Conservation (phyloP, 1,140 invertebrate genomes). For the Drosophila fuyamai region DNA sequence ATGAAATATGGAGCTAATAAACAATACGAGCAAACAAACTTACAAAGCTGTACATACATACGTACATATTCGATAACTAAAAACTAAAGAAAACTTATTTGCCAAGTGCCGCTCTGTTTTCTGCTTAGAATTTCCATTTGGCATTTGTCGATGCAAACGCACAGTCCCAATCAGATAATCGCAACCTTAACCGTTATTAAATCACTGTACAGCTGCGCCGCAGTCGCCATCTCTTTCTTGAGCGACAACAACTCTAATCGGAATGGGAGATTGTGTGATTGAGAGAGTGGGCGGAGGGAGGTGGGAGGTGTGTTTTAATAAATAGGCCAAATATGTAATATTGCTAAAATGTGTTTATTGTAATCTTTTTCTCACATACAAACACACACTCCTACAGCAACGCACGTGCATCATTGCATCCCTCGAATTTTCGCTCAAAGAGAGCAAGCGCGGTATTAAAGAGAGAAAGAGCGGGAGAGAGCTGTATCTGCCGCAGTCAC, state of each 20-base stretch:
- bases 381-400: constrained; percentile 15
- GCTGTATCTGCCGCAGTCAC: background rate
- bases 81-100: background rate
- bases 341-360: constrained; percentile 83
- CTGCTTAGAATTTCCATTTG: constrained; percentile 16
- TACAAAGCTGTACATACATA: no score
- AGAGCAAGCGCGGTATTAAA: constrained; percentile 53
- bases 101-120: background rate
- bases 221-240: constrained; percentile 11
- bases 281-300: constrained; percentile 15
- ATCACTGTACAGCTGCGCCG: constrained; percentile 45
- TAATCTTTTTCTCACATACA: constrained; percentile 65
- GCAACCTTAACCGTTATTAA: constrained; percentile 50
- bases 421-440: constrained; percentile 43
- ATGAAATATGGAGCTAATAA: no score
- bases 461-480: constrained; percentile 25
- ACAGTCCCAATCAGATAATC: constrained; percentile 43
- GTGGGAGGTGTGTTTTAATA: constrained; percentile 59
- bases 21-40: no score
- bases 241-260: constrained; percentile 55
- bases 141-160: constrained; percentile 16
- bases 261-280: background rate
- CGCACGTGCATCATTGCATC: constrained; percentile 75
- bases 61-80: no score
- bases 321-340: constrained; percentile 83